Evolutionary conservation across 2,888 invertebrate species (phyloP).

Genomic region (Junonia oenone): DNA sequence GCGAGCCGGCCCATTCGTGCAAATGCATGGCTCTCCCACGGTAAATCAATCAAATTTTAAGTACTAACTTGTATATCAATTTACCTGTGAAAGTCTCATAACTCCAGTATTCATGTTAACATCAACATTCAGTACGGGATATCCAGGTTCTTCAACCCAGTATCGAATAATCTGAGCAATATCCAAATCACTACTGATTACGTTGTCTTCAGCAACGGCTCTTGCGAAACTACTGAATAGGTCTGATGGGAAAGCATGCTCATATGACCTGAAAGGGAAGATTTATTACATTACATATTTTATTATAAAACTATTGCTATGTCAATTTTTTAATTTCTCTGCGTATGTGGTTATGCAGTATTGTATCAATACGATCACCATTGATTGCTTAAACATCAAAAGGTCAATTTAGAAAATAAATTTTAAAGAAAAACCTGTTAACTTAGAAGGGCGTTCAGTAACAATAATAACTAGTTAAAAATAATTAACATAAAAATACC

Average conservation of each 20-base stretch:
- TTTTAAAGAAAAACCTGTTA: too few species aligned
- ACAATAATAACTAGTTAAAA: too few species aligned
- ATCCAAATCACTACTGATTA: constrained; percentile 26
- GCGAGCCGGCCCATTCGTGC: too few species aligned
- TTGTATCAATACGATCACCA: too few species aligned
- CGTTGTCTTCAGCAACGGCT: constrained; percentile 48
- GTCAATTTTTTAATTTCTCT: too few species aligned
- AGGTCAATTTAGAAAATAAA: too few species aligned
- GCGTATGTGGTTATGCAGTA: too few species aligned
- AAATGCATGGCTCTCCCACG: too few species aligned
- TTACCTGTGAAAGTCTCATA: constrained; percentile 55
- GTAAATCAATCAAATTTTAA: too few species aligned
- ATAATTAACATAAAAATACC: constrained; percentile 17
- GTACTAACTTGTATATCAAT: too few species aligned
- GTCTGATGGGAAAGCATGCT: constrained; percentile 56
- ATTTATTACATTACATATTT: background rate
- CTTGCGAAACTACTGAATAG: constrained; percentile 48
- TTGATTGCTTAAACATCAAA: too few species aligned
- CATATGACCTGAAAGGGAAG: constrained; percentile 41
- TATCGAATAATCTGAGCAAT: constrained; percentile 51
- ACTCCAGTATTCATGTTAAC: constrained; percentile 51
- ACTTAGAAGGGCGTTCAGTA: too few species aligned
- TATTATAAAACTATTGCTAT: background rate
- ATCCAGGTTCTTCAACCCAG: constrained; percentile 82
- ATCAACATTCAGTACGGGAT: constrained; percentile 76